phyloP scores from a whole-genome alignment of 2,888 invertebrate species.

The Ormyrus labotus region DNA sequence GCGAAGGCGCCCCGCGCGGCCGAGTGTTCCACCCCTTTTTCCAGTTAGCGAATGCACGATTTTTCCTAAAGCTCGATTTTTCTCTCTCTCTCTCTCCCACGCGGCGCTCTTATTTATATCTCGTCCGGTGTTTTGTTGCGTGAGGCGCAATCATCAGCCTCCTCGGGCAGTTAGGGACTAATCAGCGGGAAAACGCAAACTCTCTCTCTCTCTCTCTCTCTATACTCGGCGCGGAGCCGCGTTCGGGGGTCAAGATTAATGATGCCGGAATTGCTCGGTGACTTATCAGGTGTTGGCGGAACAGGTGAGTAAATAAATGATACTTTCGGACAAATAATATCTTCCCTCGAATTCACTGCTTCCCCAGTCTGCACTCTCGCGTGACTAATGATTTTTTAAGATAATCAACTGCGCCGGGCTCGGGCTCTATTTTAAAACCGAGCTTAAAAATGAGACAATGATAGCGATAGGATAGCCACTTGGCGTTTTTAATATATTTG shows the following conservation, averaged over 20 bases:
- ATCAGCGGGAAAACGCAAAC: constrained; percentile 48
- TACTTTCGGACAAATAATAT: constrained; percentile 41
- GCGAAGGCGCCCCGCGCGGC: not conserved
- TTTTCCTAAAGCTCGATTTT: not conserved
- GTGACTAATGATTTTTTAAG: no score
- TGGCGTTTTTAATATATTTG: no score
- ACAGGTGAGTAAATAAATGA: constrained; percentile 47
- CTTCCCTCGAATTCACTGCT: not conserved
- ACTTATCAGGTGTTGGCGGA: constrained; percentile 53
- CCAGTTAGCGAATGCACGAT: constrained; percentile 23
- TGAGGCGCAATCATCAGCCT: constrained; percentile 50
- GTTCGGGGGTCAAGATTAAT: constrained; percentile 45
- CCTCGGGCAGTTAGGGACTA: constrained; percentile 22
- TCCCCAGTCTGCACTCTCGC: no score
- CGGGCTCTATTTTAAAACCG: no score
- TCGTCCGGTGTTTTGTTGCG: constrained; percentile 30
- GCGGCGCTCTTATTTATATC: not conserved
- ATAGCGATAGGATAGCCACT: no score
- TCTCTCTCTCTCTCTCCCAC: not conserved
- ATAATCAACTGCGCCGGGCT: no score
- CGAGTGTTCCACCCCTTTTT: constrained; percentile 6
- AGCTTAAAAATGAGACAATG: no score
- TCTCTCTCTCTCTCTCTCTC: constrained; percentile 11
- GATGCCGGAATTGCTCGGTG: constrained; percentile 40
- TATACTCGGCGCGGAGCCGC: no score